Evolutionary conservation across 2,113 vertebrate genomes (phyloP).

Genomic region (Centropus unirufus): DNA sequence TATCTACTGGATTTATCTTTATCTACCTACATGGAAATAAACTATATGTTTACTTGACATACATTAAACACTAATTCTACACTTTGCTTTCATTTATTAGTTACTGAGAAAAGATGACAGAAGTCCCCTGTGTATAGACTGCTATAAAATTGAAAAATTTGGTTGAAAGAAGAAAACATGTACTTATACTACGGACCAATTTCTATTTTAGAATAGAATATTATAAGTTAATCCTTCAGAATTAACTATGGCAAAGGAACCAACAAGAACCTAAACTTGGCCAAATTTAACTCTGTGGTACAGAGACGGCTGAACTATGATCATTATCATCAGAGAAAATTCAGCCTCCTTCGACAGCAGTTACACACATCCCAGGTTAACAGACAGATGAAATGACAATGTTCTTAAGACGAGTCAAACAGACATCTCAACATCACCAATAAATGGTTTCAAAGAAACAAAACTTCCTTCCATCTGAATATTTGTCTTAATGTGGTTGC

Average conservation of each 20-base stretch:
- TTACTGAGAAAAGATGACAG: conserved; percentile 5
- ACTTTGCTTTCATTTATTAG: conserved; percentile 63
- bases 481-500: neutral
- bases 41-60: conserved; percentile 30
- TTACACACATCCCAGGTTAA: neutral
- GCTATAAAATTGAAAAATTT: neutral
- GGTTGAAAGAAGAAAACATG: conserved; percentile 2
- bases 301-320: neutral
- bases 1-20: conserved; percentile 49
- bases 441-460: conserved; percentile 9
- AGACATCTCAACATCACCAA: neutral
- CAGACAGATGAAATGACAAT: neutral
- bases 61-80: conserved; percentile 51
- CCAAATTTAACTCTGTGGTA: neutral
- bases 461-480: neutral
- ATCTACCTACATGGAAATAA: conserved; percentile 37
- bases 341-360: neutral
- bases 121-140: neutral
- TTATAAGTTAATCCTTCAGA: neutral
- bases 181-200: neutral
- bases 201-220: neutral
- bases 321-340: neutral
- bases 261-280: neutral
- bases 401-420: neutral
- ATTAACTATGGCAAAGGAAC: neutral